A percentile compares a stretch with the other conserved stretches of the same genome.
Conservation (phyloP, 2,113 vertebrate species). For the Galemys pyrenaicus region DNA sequence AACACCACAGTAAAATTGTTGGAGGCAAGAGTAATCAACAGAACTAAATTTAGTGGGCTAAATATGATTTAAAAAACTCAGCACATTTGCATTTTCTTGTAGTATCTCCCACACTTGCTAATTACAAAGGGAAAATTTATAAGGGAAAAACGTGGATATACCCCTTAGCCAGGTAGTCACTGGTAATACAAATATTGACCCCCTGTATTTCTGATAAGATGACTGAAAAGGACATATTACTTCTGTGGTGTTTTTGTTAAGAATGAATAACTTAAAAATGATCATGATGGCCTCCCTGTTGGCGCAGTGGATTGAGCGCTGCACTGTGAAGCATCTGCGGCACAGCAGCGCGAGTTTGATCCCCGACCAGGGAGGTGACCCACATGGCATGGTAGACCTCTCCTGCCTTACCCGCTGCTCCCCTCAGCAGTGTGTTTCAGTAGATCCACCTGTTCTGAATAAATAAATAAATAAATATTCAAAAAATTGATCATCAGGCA, state of each 20-base stretch:
- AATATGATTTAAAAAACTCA: background rate
- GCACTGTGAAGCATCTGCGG: no score
- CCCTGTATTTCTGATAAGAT: background rate
- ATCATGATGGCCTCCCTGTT: no score
- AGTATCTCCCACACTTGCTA: background rate
- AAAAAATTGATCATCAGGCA: background rate
- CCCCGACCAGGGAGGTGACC: no score
- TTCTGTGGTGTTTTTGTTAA: background rate
- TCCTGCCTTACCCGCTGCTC: no score
- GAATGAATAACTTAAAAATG: background rate
- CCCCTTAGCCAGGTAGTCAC: background rate
- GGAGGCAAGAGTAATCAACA: background rate
- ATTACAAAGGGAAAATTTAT: background rate
- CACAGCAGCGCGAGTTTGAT: no score
- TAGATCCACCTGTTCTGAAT: no score
- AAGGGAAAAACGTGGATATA: background rate
- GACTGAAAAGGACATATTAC: background rate
- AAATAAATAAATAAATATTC: no score
- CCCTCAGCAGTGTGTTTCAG: no score
- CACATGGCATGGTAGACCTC: no score
- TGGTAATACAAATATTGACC: background rate
- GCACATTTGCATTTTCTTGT: background rate
- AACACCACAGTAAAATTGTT: background rate
- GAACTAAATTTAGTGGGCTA: background rate
- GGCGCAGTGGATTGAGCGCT: no score